Conservation (phyloP, 2,797 vertebrate species). For the Channa striata region DNA sequence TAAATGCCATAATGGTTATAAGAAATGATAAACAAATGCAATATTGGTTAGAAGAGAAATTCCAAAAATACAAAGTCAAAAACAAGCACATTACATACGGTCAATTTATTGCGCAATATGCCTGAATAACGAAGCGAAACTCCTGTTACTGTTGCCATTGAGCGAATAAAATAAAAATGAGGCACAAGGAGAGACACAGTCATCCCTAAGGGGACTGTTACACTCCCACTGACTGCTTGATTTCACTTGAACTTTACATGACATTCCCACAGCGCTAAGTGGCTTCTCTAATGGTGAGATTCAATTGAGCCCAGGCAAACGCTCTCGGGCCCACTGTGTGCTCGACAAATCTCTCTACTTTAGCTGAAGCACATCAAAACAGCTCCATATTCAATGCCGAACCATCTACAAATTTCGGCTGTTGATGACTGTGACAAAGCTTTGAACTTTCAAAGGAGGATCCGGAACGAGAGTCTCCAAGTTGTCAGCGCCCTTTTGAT, state of each 20-base stretch:
- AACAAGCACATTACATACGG: neutral
- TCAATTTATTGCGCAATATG: conserved; percentile 17
- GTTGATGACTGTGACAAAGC: conserved; percentile 4
- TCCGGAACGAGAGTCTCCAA: conserved; percentile 11
- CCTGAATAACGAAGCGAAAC: conserved; percentile 16
- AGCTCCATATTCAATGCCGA: conserved; percentile 24
- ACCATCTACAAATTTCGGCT: conserved; percentile 16
- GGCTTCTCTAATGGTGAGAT: conserved; percentile 67
- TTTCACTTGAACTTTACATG: conserved; percentile 79
- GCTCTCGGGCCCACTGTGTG: conserved; percentile 50
- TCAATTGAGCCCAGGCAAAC: conserved; percentile 63
- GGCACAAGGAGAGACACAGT: conserved; percentile 44
- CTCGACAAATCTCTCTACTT: conserved; percentile 28
- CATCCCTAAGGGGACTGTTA: conserved; percentile 61
- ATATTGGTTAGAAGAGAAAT: neutral
- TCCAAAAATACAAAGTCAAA: conserved; percentile 3
- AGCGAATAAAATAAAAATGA: conserved; percentile 46
- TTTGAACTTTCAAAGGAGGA: conserved; percentile 27
- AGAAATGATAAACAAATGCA: neutral
- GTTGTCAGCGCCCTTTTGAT: conserved; percentile 34
- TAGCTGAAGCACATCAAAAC: conserved; percentile 27
- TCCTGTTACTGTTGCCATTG: conserved; percentile 36
- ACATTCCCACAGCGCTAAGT: conserved; percentile 76
- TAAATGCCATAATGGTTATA: neutral
- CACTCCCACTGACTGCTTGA: conserved; percentile 69